phyloP scores from a whole-genome alignment of 1,140 invertebrate genomes.

The Dreissena rostriformis region DNA sequence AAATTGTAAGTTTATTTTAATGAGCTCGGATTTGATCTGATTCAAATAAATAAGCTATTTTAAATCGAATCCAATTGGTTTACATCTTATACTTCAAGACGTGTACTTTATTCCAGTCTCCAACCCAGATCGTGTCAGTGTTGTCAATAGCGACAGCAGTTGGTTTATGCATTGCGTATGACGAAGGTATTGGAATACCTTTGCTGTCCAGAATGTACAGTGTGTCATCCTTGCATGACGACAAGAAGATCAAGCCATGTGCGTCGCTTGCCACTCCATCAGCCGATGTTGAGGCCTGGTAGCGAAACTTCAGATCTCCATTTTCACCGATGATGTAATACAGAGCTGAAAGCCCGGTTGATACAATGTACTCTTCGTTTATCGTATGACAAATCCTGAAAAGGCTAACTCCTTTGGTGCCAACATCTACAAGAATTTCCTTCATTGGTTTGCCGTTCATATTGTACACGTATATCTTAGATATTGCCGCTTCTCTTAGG shows the following conservation, averaged over 20 bases:
- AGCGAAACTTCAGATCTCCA: constrained; percentile 40
- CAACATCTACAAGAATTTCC: constrained; percentile 36
- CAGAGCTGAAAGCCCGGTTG: constrained; percentile 41
- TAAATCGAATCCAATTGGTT: not conserved
- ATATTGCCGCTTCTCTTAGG: constrained; percentile 31
- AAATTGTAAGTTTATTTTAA: too few relatives aligned
- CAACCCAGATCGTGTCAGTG: constrained; percentile 47
- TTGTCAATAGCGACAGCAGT: constrained; percentile 46
- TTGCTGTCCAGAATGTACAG: constrained; percentile 42
- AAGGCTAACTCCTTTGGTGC: constrained; percentile 26
- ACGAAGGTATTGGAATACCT: constrained; percentile 41
- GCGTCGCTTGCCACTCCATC: constrained; percentile 46
- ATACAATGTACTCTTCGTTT: constrained; percentile 42
- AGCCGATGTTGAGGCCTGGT: constrained; percentile 29
- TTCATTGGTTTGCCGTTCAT: constrained; percentile 39
- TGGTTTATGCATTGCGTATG: constrained; percentile 53
- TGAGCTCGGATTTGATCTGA: too few relatives aligned
- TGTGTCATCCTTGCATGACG: constrained; percentile 47
- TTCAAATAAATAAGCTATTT: too few relatives aligned
- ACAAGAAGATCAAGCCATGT: constrained; percentile 48
- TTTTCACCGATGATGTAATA: constrained; percentile 41
- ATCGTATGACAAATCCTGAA: constrained; percentile 52
- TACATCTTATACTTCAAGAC: constrained; percentile 43
- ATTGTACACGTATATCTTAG: constrained; percentile 35
- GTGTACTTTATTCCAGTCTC: constrained; percentile 53